phyloP scores from a whole-genome alignment of 2,797 vertebrate species.

The Menidia menidia region DNA sequence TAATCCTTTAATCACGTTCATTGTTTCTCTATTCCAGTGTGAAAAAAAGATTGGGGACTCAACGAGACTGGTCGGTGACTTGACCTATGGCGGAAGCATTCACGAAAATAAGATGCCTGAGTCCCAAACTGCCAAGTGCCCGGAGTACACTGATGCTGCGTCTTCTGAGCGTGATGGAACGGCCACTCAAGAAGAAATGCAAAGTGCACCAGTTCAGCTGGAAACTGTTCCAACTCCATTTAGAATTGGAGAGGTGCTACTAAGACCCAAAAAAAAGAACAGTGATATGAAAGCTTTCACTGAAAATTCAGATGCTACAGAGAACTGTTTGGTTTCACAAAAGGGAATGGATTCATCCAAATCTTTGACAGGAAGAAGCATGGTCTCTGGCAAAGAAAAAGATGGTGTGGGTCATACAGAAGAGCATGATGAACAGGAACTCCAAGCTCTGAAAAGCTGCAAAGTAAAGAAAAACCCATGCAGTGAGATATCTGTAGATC shows the following conservation, averaged over 20 bases:
- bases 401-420: constrained; percentile 1
- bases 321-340: constrained; percentile 29
- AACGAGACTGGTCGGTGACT: constrained; percentile 18
- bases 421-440: constrained; percentile 17
- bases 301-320: constrained; percentile 26
- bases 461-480: constrained; percentile 16
- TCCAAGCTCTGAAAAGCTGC: constrained; percentile 22
- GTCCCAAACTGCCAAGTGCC: constrained; percentile 22
- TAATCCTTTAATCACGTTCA: constrained; percentile 2
- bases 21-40: constrained; percentile 59
- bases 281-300: neutral
- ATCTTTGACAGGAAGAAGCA: constrained; percentile 1
- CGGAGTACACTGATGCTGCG: constrained; percentile 22
- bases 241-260: constrained; percentile 9
- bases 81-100: constrained; percentile 27
- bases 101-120: constrained; percentile 17
- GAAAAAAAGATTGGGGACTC: constrained; percentile 33
- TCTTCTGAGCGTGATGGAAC: constrained; percentile 39
- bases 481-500: constrained; percentile 7
- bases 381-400: constrained; percentile 18
- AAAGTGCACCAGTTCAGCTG: constrained; percentile 33
- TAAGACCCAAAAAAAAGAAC: constrained; percentile 26
- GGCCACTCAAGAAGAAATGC: constrained; percentile 35
- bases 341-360: constrained; percentile 15
- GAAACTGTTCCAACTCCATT: constrained; percentile 10